Evolutionary conservation across 2,113 vertebrate species (phyloP).

Genomic region (Microcebus griseorufus): DNA sequence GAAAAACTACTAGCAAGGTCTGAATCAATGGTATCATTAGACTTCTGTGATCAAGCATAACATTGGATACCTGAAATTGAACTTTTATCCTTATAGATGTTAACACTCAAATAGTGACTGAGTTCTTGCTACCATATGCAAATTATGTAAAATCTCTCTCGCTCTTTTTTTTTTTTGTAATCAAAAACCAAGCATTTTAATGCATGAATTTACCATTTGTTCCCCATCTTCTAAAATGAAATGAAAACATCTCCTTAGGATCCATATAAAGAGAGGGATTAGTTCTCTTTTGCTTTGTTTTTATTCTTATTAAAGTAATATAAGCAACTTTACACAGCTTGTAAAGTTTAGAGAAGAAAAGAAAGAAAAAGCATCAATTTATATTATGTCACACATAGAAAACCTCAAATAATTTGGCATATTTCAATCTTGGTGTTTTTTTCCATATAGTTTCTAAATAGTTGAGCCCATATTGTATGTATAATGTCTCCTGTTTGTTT

Average conservation of each 20-base stretch:
- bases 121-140: neutral
- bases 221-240: neutral
- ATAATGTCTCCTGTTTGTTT: neutral
- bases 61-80: neutral
- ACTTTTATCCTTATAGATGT: neutral
- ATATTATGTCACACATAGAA: neutral
- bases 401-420: neutral
- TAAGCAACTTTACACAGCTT: neutral
- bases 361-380: neutral
- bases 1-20: neutral
- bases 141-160: neutral
- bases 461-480: too few relatives aligned
- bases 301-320: neutral
- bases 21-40: neutral
- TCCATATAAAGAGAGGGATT: neutral
- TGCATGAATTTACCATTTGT: neutral
- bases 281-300: neutral
- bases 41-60: neutral
- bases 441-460: neutral
- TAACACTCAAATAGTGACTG: neutral
- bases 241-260: neutral
- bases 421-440: neutral
- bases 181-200: neutral
- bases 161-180: neutral
- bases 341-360: neutral